These are phyloP conservation scores for Clarias macrocephalus DNA, from an alignment of 2,113 vertebrate genomes.

Conservation along the genomic window DNA sequence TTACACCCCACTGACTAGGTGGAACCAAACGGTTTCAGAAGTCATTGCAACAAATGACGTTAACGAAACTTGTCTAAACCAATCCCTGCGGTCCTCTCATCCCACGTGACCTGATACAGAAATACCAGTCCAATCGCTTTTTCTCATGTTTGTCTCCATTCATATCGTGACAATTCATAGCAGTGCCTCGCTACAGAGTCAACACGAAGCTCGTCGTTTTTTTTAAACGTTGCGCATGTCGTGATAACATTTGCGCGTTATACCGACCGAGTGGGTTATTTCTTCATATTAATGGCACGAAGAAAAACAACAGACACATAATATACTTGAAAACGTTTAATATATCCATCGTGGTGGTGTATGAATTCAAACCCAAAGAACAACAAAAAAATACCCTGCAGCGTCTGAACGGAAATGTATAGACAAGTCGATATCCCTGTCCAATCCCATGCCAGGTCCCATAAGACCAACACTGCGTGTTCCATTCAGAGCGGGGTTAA, in stretches of 20 bases:
- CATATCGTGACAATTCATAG: background rate
- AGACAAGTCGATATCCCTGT: constrained; percentile 59
- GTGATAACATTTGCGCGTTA: background rate
- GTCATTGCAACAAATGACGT: constrained; percentile 72
- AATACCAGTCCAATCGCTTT: constrained; percentile 50
- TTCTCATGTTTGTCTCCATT: constrained; percentile 30
- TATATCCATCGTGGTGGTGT: constrained; percentile 15
- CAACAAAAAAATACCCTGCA: constrained; percentile 11
- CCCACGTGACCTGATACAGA: constrained; percentile 56
- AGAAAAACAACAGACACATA: background rate
- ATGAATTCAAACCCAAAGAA: background rate
- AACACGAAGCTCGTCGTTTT: background rate
- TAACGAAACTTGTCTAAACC: constrained; percentile 52
- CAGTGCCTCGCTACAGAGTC: background rate
- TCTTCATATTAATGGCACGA: background rate
- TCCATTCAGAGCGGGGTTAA: constrained; percentile 66
- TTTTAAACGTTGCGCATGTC: background rate
- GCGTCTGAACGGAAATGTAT: constrained; percentile 29
- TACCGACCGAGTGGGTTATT: background rate
- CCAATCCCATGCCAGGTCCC: constrained; percentile 60
- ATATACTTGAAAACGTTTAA: constrained; percentile 11
- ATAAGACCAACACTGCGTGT: constrained; percentile 60
- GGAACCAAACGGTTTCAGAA: constrained; percentile 2
- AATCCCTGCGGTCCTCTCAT: constrained; percentile 47
- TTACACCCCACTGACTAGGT: background rate